Percentiles rank a stretch among this genome's conserved stretches.
These are phyloP conservation scores for Equus przewalskii DNA, from an alignment of 2,113 vertebrate genomes.

Conservation along the genomic window DNA sequence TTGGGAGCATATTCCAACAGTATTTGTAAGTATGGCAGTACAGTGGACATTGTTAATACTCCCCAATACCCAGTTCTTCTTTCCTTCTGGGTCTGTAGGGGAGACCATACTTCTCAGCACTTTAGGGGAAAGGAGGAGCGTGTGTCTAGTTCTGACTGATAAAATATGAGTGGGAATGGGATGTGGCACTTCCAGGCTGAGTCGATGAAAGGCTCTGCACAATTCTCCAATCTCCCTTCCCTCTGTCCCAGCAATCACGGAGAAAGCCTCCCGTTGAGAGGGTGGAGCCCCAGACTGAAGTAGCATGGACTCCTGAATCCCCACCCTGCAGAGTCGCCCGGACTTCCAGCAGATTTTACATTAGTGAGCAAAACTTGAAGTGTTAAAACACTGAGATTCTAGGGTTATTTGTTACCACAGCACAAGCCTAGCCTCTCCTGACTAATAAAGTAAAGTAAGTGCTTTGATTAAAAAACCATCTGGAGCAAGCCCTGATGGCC, in stretches of 20 bases:
- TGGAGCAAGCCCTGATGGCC: not conserved
- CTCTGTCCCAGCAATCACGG: not conserved
- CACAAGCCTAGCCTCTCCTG: not conserved
- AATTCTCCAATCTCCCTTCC: not conserved
- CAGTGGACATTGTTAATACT: not conserved
- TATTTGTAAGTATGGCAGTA: not conserved
- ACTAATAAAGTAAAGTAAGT: not conserved
- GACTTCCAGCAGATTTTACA: not conserved
- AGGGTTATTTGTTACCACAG: not conserved
- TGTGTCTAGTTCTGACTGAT: not conserved
- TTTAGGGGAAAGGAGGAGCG: not conserved
- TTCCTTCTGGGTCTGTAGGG: not conserved
- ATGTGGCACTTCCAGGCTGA: not conserved
- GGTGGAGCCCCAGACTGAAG: fast-evolving
- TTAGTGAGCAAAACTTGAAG: not conserved
- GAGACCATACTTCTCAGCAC: not conserved
- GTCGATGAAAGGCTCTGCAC: not conserved
- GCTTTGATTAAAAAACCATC: not conserved
- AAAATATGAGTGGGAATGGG: not conserved
- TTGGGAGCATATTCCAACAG: not conserved
- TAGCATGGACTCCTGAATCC: not conserved
- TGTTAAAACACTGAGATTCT: not conserved
- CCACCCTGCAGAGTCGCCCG: not conserved
- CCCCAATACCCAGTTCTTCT: not conserved
- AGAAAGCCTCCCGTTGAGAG: not conserved